Evolutionary conservation across 2,888 invertebrate species (phyloP), one percentile per base, ranked within the genome.

Genomic region (Drosophila mercatorum): DNA sequence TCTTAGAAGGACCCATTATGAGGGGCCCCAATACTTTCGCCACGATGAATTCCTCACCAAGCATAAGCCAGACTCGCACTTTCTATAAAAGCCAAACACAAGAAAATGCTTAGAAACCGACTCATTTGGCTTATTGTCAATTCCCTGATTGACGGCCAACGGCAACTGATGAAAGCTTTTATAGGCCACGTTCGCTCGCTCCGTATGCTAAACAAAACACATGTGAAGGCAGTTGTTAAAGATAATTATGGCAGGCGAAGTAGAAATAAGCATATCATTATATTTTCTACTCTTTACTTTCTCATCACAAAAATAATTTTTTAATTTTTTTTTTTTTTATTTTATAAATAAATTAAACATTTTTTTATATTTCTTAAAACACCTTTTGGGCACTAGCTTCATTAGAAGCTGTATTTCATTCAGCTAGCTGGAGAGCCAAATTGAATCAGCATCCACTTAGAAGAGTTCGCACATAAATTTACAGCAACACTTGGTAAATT

Each of bases 401-500:
- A 49, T 34, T 34, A 34, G 7, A 6, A 22, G 3, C 1, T 31
- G 31, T 4, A 11, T 22, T 11, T 7, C 6, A 22, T 12, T 11
- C 7, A 3, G 17, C 8, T 0, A n/a, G 6, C 31, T 4, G 40
- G 14, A 3, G 14, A 59, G 14, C 36, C 66, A 64, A 83, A 80
- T 68, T 41, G 72, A 83, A 76, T 61, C 58, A 47, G 52, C 63
- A 66, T 61, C 55, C 70, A 49, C 12, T 49, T 22, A 40, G 47
- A 38, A 49, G 44, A 44, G 49, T 59, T 41, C 58, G 68, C 34
- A 66, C 49, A 49, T 73, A 70, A 62, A 60, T 73, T 68, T 77
- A 43, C 22, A 53, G 47, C 47, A 38, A 46, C 58, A 34, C 47
- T 41, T 49, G 49, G 59, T 49, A 59, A 22, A 53, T 61, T 68